Percentiles rank a stretch among this genome's conserved stretches.
phyloP scores from a whole-genome alignment of 2,888 invertebrate genomes.

The Prenolepis imparis region DNA sequence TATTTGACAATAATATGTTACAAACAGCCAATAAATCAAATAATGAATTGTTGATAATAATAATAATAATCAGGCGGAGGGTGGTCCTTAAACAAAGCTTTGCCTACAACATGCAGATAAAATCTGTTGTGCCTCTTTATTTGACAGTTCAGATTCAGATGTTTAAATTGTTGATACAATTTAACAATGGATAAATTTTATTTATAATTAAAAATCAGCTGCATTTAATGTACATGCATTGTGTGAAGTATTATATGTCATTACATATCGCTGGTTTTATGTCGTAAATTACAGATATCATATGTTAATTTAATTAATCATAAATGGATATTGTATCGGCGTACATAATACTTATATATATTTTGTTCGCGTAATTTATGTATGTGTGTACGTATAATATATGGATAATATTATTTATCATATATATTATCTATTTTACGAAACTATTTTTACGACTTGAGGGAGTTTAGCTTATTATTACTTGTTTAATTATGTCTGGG shows the following conservation, averaged over 20 bases:
- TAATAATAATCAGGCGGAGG: too few relatives aligned
- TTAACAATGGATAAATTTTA: conserved; percentile 73
- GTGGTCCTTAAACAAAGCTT: too few relatives aligned
- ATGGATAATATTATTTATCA: background rate
- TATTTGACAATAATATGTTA: conserved; percentile 78
- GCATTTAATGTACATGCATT: conserved; percentile 60
- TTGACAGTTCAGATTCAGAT: too few relatives aligned
- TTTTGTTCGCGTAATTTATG: background rate
- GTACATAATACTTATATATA: conserved; percentile 24
- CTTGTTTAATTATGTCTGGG: background rate
- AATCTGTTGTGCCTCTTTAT: too few relatives aligned
- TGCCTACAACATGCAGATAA: too few relatives aligned
- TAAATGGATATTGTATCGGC: conserved; percentile 27
- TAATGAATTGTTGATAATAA: too few relatives aligned
- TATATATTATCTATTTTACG: conserved; percentile 27
- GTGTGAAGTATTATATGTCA: conserved; percentile 59
- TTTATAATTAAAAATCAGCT: conserved; percentile 75
- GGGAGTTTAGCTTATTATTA: background rate
- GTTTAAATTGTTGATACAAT: conserved; percentile 77
- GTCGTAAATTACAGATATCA: background rate
- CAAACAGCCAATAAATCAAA: conserved; percentile 83
- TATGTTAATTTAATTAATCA: conserved; percentile 57
- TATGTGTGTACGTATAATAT: background rate
- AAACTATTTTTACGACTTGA: conserved; percentile 23
- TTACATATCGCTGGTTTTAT: conserved; percentile 46